phyloP scores from a whole-genome alignment of 2,888 invertebrate species.

The Eristalinus aeneus region DNA sequence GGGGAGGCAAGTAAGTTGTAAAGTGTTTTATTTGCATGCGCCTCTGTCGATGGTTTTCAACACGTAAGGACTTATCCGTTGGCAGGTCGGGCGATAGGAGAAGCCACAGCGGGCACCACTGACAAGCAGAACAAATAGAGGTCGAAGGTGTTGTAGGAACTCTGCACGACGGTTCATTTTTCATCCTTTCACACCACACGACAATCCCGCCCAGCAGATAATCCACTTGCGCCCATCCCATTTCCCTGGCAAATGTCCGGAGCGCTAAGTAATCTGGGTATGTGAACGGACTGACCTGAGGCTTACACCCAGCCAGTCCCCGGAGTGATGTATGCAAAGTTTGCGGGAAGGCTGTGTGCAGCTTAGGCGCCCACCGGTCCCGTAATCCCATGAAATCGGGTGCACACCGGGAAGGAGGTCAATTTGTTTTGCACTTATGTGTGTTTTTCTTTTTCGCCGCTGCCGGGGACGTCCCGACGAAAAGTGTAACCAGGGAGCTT shows the following conservation, averaged over 20 bases:
- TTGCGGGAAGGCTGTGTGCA: background rate
- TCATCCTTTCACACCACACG: constrained; percentile 50
- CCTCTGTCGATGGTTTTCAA: constrained; percentile 21
- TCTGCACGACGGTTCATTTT: constrained; percentile 24
- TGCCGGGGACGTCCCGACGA: constrained; percentile 5
- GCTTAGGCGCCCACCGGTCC: background rate
- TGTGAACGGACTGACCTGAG: constrained; percentile 53
- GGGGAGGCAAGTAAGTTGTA: constrained; percentile 1
- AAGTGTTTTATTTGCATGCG: background rate
- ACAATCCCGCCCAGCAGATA: background rate
- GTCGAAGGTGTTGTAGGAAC: constrained; percentile 7
- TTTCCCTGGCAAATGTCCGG: constrained; percentile 1
- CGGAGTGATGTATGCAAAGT: constrained; percentile 9
- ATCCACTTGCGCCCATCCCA: constrained; percentile 49
- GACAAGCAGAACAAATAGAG: constrained; percentile 62
- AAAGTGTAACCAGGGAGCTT: background rate
- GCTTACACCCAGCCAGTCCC: constrained; percentile 18
- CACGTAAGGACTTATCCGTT: constrained; percentile 11
- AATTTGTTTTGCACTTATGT: constrained; percentile 23
- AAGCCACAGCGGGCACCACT: constrained; percentile 4
- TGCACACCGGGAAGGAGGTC: constrained; percentile 35
- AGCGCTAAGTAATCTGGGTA: constrained; percentile 49
- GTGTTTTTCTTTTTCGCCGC: background rate
- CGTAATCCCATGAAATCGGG: constrained; percentile 37
- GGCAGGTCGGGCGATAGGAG: constrained; percentile 19